Conservation (phyloP, 2,113 vertebrate genomes). For the Kobus ellipsiprymnus region DNA sequence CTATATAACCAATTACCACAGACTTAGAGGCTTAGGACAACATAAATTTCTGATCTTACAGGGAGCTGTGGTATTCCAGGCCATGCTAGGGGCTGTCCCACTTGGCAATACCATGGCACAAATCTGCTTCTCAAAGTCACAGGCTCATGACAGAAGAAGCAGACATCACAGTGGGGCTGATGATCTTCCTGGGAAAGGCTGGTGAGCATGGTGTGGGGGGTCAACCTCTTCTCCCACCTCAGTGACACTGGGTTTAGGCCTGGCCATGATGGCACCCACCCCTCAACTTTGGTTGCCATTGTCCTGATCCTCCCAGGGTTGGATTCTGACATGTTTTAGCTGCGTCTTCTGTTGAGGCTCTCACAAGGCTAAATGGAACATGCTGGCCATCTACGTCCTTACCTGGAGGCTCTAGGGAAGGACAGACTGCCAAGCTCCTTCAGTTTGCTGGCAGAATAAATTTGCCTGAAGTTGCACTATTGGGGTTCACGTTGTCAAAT, state of each 20-base stretch:
- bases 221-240: background rate
- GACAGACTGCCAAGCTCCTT: background rate
- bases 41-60: background rate
- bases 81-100: accelerated
- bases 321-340: background rate
- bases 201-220: background rate
- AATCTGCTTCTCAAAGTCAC: background rate
- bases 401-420: background rate
- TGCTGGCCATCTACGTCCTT: background rate
- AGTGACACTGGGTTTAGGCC: background rate
- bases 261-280: background rate
- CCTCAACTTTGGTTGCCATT: background rate
- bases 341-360: background rate
- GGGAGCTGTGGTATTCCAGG: slow-evolving; percentile 22
- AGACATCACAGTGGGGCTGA: slow-evolving; percentile 56
- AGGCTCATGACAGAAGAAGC: slow-evolving; percentile 54
- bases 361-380: background rate
- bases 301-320: background rate
- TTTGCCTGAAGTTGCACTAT: background rate
- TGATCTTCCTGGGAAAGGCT: slow-evolving; percentile 56
- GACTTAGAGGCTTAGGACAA: background rate
- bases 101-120: background rate
- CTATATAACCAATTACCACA: background rate
- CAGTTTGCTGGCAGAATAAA: background rate
- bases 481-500: background rate